Evolutionary conservation across 2,888 invertebrate species (phyloP).

Genomic region (Rotaria socialis): DNA sequence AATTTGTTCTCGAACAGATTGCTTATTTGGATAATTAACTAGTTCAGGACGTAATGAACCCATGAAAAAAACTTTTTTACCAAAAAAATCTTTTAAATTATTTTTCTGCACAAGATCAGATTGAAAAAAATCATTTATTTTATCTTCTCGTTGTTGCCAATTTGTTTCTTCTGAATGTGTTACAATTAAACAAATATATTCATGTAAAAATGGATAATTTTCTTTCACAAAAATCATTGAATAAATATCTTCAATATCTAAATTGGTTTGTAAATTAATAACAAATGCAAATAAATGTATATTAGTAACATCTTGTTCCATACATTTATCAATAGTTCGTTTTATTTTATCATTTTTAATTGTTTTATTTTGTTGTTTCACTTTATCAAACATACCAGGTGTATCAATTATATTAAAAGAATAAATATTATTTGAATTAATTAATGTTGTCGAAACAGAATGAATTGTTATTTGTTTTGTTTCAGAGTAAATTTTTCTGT

Average conservation of each 20-base stretch:
- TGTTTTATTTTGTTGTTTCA: not conserved
- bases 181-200: not conserved
- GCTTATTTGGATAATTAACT: not conserved
- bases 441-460: not conserved
- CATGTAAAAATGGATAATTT: not conserved
- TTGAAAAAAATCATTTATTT: not conserved
- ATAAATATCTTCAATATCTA: not conserved
- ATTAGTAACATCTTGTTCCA: slow-evolving; percentile 49
- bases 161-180: slow-evolving; percentile 6
- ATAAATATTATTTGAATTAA: not conserved
- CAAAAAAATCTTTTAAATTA: not conserved
- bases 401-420: not conserved
- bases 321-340: not conserved
- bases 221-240: not conserved
- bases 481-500: not conserved
- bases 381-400: not conserved
- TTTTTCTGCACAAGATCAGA: not conserved
- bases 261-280: not conserved
- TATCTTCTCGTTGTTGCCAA: not conserved
- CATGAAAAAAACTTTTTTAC: not conserved
- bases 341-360: slow-evolving; percentile 28
- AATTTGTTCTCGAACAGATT: not conserved
- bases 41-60: not conserved
- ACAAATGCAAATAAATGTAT: slow-evolving; percentile 1
- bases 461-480: not conserved